Conservation (phyloP, 2,113 vertebrate genomes). For the Tupaia tana region DNA sequence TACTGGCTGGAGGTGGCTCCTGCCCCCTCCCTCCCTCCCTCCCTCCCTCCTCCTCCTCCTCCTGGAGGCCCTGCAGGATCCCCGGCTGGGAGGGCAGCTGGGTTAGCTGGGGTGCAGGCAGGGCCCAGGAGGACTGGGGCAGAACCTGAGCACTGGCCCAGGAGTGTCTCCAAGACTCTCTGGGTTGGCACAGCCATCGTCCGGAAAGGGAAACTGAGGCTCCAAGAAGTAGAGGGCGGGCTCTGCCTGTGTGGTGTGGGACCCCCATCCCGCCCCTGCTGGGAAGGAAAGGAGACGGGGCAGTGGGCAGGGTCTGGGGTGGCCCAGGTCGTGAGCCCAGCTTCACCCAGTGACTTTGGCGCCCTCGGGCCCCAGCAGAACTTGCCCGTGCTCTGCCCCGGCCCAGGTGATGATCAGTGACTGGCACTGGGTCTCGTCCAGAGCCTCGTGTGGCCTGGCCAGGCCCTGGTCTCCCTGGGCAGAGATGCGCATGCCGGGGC, state of each 20-base stretch:
- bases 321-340: accelerated
- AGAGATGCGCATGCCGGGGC: neutral
- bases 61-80: neutral
- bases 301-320: neutral
- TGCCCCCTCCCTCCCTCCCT: neutral
- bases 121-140: neutral
- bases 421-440: neutral
- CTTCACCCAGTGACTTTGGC: neutral
- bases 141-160: neutral
- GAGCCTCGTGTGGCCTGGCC: neutral
- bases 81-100: no score
- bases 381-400: neutral
- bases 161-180: neutral
- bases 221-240: neutral
- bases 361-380: neutral
- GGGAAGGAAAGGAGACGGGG: neutral
- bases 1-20: neutral
- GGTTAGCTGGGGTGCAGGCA: neutral
- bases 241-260: neutral
- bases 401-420: neutral
- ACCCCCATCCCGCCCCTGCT: neutral
- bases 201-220: neutral
- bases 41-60: neutral
- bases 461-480: neutral
- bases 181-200: neutral